Conservation (phyloP, 2,888 invertebrate genomes). For the Tupiocoris notatus region DNA sequence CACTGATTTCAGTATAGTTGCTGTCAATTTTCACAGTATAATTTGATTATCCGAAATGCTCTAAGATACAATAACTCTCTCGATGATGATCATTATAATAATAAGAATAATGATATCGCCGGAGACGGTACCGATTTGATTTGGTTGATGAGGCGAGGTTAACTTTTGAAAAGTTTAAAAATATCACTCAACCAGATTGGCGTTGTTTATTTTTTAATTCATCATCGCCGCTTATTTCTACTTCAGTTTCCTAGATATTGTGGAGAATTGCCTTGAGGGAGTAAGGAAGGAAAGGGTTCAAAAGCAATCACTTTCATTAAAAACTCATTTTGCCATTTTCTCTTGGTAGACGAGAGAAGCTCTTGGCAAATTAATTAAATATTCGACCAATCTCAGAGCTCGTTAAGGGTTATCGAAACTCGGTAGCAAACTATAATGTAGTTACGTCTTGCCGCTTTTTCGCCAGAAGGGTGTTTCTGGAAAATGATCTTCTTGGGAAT, state of each 20-base stretch:
- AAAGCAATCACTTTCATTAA: conserved; percentile 32
- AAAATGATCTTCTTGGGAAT: no score
- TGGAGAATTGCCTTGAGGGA: not conserved
- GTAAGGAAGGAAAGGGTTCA: not conserved
- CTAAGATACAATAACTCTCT: no score
- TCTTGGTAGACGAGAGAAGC: not conserved
- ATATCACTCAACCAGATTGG: not conserved
- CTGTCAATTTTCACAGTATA: no score
- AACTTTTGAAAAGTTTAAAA: not conserved
- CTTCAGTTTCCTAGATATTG: no score
- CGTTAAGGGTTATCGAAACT: not conserved
- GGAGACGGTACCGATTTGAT: no score
- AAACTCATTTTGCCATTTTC: conserved; percentile 34
- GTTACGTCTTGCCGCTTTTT: not conserved
- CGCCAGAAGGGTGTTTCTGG: not conserved
- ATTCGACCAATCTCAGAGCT: conserved; percentile 6
- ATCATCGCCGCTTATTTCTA: not conserved
- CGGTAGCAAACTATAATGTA: not conserved
- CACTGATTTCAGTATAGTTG: no score
- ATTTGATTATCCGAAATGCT: no score
- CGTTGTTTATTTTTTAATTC: not conserved
- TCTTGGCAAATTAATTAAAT: conserved; percentile 32
- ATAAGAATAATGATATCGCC: no score
- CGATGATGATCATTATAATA: no score
- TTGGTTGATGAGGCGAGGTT: no score